phyloP scores from a whole-genome alignment of 2,888 invertebrate genomes.

The Nezara viridula region DNA sequence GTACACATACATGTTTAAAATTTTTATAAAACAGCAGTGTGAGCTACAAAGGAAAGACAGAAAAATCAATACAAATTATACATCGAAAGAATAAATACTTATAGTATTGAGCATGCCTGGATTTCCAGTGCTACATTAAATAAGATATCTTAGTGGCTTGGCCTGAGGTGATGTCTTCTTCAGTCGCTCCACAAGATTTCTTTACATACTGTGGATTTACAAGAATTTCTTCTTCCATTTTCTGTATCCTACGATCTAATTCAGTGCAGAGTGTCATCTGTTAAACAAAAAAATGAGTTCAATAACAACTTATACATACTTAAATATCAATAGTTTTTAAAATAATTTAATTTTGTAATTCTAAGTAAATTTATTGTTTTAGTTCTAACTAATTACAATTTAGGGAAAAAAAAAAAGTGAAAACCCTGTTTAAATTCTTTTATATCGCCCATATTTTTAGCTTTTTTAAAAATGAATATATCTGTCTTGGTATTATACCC shows the following conservation, averaged over 20 bases:
- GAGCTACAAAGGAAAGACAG: conserved; percentile 23
- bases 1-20: conserved; percentile 18
- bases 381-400: too few relatives aligned
- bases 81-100: conserved; percentile 43
- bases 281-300: conserved; percentile 60
- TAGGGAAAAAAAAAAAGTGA: too few relatives aligned
- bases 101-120: conserved; percentile 25
- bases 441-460: too few relatives aligned
- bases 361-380: too few relatives aligned
- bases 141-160: conserved; percentile 65
- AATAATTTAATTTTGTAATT: too few relatives aligned
- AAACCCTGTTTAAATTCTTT: too few relatives aligned
- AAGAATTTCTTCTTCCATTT: conserved; percentile 96
- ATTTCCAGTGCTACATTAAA: conserved; percentile 59
- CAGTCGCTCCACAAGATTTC: conserved; percentile 70
- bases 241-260: conserved; percentile 87
- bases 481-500: too few relatives aligned
- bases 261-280: conserved; percentile 89
- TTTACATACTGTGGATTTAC: conserved; percentile 86
- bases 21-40: background rate
- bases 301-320: background rate
- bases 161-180: conserved; percentile 65
- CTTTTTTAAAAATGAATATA: too few relatives aligned
- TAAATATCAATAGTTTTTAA: conserved; percentile 39
- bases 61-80: conserved; percentile 44